These are phyloP conservation scores for Formicarius rufipectus DNA, from an alignment of 2,113 vertebrate genomes.

Conservation along the genomic window DNA sequence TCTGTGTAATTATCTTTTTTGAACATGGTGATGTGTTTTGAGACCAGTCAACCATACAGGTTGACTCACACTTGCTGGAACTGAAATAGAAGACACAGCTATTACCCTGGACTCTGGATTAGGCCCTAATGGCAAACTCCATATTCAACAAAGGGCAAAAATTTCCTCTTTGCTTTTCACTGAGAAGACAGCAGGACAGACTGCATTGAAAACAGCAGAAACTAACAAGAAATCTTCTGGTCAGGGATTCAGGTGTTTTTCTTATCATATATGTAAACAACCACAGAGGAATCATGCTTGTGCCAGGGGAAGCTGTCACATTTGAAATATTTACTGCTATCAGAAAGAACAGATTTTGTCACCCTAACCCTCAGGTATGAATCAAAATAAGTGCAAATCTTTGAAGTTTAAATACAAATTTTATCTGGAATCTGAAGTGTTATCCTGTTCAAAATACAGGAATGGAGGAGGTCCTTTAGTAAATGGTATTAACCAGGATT, in stretches of 20 bases:
- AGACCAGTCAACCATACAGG: neutral
- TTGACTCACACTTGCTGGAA: neutral
- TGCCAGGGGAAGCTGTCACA: neutral
- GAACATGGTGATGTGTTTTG: neutral
- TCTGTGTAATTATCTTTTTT: neutral
- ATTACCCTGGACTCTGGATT: neutral
- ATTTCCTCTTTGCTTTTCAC: neutral
- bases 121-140: neutral
- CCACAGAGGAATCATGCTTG: neutral
- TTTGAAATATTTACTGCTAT: neutral
- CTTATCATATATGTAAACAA: accelerated
- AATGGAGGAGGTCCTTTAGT: neutral
- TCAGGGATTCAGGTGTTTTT: neutral
- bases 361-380: neutral
- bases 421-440: neutral
- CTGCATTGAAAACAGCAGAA: neutral
- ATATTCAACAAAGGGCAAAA: neutral
- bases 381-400: neutral
- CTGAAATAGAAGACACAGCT: neutral
- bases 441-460: neutral
- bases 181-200: neutral
- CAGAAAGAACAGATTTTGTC: neutral
- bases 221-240: neutral
- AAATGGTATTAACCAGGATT: neutral
- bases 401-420: neutral